Conservation (phyloP, 2,113 vertebrate genomes). For the Mormyrus iriodes region DNA sequence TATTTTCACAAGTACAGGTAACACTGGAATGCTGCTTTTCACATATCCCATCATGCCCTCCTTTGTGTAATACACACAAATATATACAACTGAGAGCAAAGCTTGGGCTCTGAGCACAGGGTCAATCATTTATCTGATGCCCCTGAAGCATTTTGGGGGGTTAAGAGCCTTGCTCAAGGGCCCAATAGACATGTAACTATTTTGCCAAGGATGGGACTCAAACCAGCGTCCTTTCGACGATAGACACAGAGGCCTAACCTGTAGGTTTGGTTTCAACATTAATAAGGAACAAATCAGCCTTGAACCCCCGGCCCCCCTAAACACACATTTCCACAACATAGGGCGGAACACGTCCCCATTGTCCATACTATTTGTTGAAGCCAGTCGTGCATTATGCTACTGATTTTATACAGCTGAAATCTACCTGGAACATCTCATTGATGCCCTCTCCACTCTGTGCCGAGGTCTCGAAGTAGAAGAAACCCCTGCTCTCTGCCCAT, state of each 20-base stretch:
- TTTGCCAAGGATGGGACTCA: not conserved
- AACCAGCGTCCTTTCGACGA: not conserved
- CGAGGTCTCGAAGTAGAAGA: slow-evolving; percentile 90
- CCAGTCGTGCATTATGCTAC: not conserved
- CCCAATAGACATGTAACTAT: not conserved
- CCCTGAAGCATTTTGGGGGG: not conserved
- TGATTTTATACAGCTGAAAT: not conserved
- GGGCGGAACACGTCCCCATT: not conserved
- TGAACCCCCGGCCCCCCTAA: not conserved
- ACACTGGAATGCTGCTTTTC: not conserved
- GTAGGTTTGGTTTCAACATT: not conserved
- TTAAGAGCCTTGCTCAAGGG: not conserved
- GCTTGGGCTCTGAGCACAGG: not conserved
- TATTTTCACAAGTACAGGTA: not conserved
- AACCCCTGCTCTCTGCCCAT: slow-evolving; percentile 87
- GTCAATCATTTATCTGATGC: not conserved
- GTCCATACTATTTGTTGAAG: not conserved
- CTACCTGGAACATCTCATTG: slow-evolving; percentile 94
- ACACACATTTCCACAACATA: not conserved
- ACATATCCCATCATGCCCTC: not conserved
- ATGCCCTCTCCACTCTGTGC: slow-evolving; percentile 93
- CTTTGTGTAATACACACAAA: not conserved
- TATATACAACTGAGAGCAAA: not conserved
- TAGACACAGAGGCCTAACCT: too few relatives aligned
- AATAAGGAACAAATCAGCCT: not conserved